These are phyloP conservation scores for Ornithoptera priamus DNA, from an alignment of 2,888 invertebrate genomes.

Conservation along the genomic window DNA sequence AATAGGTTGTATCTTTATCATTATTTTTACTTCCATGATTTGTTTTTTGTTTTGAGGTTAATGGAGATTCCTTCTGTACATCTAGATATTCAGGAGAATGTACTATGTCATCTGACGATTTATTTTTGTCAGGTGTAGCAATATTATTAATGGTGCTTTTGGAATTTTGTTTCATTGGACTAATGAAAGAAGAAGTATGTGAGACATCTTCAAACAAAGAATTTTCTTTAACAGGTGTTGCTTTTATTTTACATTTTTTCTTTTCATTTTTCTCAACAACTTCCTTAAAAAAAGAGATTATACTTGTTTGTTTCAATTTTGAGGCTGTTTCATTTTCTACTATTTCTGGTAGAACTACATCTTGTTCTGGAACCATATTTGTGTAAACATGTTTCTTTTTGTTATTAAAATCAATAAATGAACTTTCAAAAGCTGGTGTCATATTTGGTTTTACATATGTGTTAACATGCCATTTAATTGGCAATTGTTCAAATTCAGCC, in stretches of 20 bases:
- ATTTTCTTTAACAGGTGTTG: constrained; percentile 54
- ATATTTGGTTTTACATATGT: constrained; percentile 71
- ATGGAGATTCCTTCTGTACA: constrained; percentile 30
- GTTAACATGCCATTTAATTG: constrained; percentile 71
- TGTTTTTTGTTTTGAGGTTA: constrained; percentile 33
- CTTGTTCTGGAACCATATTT: constrained; percentile 50
- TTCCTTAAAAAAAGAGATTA: constrained; percentile 71
- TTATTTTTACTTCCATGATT: constrained; percentile 34
- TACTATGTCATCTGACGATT: constrained; percentile 32
- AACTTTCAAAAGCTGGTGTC: constrained; percentile 74
- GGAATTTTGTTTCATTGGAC: constrained; percentile 13
- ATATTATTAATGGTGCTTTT: constrained; percentile 26
- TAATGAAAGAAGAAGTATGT: constrained; percentile 30
- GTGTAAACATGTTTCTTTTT: constrained; percentile 70
- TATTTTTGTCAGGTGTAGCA: constrained; percentile 33
- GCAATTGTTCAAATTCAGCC: constrained; percentile 64
- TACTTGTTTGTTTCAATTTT: constrained; percentile 68
- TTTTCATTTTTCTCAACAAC: constrained; percentile 56
- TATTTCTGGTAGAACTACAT: constrained; percentile 49
- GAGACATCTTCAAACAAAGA: constrained; percentile 49
- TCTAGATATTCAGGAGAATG: constrained; percentile 34
- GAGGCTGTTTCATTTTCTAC: constrained; percentile 41
- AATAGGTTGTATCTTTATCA: constrained; percentile 56
- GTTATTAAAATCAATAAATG: constrained; percentile 61
- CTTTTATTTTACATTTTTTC: constrained; percentile 53